A percentile compares a stretch with the other conserved stretches of the same genome.
Evolutionary conservation across 2,888 invertebrate species (phyloP).

Genomic region (Thera obeliscata): DNA sequence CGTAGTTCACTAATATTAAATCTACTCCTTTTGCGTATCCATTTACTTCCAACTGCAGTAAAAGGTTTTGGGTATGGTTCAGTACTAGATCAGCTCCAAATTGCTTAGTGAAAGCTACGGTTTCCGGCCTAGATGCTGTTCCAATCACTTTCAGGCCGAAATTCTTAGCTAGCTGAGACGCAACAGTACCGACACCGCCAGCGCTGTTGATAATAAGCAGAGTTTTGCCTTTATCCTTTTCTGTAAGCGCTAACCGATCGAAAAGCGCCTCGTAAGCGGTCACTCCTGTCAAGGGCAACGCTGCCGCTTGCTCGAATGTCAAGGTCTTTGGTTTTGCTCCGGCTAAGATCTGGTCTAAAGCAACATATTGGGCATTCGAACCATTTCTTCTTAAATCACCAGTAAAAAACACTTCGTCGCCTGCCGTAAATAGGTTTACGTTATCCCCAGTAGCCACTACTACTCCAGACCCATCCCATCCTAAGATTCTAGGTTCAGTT

Average conservation of each 20-base stretch:
- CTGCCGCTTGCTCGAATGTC: conserved; percentile 73
- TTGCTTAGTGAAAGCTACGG: conserved; percentile 56
- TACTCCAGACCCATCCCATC: conserved; percentile 74
- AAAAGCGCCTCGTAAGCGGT: conserved; percentile 71
- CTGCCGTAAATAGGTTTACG: conserved; percentile 59
- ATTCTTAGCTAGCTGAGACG: conserved; percentile 68
- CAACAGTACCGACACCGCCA: conserved; percentile 75
- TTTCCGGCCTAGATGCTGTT: conserved; percentile 71
- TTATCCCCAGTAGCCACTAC: conserved; percentile 64
- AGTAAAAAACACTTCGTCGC: conserved; percentile 74
- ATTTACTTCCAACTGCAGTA: conserved; percentile 62
- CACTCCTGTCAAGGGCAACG: conserved; percentile 70
- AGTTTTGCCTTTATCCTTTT: conserved; percentile 68
- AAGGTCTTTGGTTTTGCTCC: conserved; percentile 68
- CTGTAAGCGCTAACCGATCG: conserved; percentile 66
- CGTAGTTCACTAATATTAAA: conserved; percentile 71
- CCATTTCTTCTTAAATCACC: conserved; percentile 67
- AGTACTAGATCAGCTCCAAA: conserved; percentile 68
- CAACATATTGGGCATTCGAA: conserved; percentile 70
- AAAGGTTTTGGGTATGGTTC: conserved; percentile 65
- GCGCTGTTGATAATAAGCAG: conserved; percentile 73
- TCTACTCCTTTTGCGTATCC: conserved; percentile 69
- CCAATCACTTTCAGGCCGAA: conserved; percentile 72
- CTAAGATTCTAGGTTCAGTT: conserved; percentile 62
- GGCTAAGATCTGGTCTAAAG: conserved; percentile 64